These are phyloP conservation scores for Cylloceria caligata DNA, from an alignment of 2,888 invertebrate genomes.

Conservation along the genomic window DNA sequence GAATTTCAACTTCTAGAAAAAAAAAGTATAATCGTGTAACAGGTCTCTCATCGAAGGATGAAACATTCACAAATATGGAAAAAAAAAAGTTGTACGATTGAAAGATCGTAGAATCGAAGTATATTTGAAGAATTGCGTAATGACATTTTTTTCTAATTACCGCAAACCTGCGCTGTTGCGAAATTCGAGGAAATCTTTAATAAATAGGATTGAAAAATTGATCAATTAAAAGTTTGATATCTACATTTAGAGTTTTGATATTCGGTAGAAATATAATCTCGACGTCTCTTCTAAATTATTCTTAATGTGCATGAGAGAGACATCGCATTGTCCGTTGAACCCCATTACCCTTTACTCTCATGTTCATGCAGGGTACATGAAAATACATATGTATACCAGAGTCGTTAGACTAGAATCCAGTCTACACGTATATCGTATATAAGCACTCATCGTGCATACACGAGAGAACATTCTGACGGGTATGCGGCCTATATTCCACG, in stretches of 20 bases:
- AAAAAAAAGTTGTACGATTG: neutral
- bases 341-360: slow-evolving; percentile 19
- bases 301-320: neutral
- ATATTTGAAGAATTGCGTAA: neutral
- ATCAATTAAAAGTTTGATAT: neutral
- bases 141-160: too few species aligned
- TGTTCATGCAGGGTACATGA: neutral
- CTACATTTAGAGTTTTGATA: neutral
- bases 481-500: slow-evolving; percentile 79
- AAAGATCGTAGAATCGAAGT: neutral
- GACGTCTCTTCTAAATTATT: neutral
- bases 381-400: neutral
- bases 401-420: slow-evolving; percentile 5
- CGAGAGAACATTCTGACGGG: slow-evolving; percentile 74
- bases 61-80: too few species aligned
- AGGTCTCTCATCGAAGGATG: too few species aligned
- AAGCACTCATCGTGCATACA: slow-evolving; percentile 57
- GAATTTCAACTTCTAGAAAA: too few species aligned
- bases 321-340: slow-evolving; percentile 14
- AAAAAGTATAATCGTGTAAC: too few species aligned
- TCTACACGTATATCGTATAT: slow-evolving; percentile 8
- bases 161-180: too few species aligned
- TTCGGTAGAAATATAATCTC: neutral
- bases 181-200: too few species aligned
- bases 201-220: neutral